These are phyloP conservation scores for Tenualosa thibaudeaui DNA, from an alignment of 2,797 vertebrate genomes.

Conservation along the genomic window DNA sequence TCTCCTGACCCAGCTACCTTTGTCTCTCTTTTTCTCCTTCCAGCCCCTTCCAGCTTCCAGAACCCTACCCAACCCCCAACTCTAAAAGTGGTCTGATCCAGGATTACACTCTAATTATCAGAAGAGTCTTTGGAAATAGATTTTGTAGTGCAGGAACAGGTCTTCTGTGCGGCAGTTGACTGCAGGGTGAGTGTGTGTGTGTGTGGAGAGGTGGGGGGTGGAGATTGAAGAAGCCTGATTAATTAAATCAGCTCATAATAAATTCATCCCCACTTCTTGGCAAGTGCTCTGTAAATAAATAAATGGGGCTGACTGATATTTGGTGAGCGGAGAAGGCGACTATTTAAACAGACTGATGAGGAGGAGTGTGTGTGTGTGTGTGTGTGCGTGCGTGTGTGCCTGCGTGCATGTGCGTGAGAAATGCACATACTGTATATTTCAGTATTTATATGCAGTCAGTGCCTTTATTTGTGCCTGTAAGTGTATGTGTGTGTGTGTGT, in stretches of 20 bases:
- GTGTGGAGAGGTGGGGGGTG: neutral
- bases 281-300: constrained; percentile 26
- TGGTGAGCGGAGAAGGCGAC: neutral
- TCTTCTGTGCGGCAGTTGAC: neutral
- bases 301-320: constrained; percentile 26
- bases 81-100: neutral
- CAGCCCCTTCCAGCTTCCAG: no score
- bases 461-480: neutral
- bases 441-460: neutral
- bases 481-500: neutral
- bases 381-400: neutral
- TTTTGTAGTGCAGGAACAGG: neutral
- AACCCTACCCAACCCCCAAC: neutral
- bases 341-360: constrained; percentile 20
- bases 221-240: neutral
- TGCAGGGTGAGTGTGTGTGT: neutral
- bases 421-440: no score
- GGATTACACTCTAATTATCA: constrained; percentile 4
- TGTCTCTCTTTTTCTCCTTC: neutral
- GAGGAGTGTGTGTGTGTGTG: neutral
- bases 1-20: neutral
- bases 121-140: neutral
- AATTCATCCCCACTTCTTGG: constrained; percentile 14
- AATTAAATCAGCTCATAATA: constrained; percentile 15
- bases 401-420: neutral